Percentiles rank a stretch among this genome's conserved stretches.
Evolutionary conservation across 2,113 vertebrate species (phyloP).

Genomic region (Phalacrocorax pelagicus): DNA sequence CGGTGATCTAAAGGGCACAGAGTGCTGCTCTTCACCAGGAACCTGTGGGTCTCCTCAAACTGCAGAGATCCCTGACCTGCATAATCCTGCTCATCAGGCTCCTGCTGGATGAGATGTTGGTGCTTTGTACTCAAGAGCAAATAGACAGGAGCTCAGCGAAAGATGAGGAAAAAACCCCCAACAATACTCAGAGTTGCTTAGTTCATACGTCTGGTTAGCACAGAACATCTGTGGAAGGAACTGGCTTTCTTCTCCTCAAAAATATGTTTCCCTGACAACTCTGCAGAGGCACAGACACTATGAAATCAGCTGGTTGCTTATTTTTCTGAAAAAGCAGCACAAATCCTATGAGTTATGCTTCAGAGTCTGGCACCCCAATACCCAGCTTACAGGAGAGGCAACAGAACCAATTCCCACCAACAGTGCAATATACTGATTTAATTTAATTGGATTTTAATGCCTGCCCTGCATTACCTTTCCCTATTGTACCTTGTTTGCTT

Average conservation of each 20-base stretch:
- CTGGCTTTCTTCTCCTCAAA: not conserved
- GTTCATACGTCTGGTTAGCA: not conserved
- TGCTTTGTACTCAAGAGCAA: not conserved
- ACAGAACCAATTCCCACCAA: not conserved
- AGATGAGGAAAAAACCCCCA: not conserved
- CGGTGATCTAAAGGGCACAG: not conserved
- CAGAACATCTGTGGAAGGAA: not conserved
- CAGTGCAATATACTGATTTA: not conserved
- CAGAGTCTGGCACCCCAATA: not conserved
- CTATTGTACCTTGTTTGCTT: not conserved
- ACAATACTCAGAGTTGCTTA: not conserved
- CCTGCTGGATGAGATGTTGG: not conserved
- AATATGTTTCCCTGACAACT: slow-evolving; percentile 22
- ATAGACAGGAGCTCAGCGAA: not conserved
- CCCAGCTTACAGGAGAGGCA: not conserved
- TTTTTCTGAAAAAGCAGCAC: not conserved
- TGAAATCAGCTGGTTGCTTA: not conserved
- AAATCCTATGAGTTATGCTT: not conserved
- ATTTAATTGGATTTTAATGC: slow-evolving; percentile 25
- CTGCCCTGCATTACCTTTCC: not conserved
- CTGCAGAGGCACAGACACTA: not conserved
- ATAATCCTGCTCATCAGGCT: not conserved
- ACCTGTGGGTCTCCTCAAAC: not conserved
- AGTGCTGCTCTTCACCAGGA: accelerated
- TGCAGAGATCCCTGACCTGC: not conserved